A percentile compares a stretch with the other conserved stretches of the same genome.
phyloP scores from a whole-genome alignment of 92 coral and sea anemone species.

The Phenganax stokvisi region DNA sequence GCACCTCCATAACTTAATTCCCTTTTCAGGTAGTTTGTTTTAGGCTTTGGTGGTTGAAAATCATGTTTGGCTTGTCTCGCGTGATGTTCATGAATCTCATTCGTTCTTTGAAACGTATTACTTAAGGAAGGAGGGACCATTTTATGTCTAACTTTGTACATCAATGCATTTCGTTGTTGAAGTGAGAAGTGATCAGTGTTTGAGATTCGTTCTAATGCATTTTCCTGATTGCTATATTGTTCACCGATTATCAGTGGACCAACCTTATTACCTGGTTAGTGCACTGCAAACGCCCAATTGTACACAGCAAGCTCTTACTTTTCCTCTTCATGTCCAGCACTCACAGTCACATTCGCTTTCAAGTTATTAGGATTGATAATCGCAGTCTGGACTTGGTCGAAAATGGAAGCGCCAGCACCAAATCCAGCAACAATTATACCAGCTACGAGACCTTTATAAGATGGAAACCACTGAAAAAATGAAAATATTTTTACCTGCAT shows the following conservation, averaged over 20 bases:
- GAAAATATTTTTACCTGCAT: not conserved
- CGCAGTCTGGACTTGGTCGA: constrained; percentile 30
- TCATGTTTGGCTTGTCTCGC: no score
- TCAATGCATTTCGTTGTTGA: no score
- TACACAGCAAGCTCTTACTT: constrained; percentile 1
- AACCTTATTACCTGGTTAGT: not conserved
- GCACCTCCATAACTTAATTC: no score
- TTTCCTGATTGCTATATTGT: no score
- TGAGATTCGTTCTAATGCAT: no score
- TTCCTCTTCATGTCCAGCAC: not conserved
- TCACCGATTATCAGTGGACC: not conserved
- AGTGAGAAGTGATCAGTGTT: no score
- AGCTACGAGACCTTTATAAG: constrained; percentile 19
- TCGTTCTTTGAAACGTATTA: no score
- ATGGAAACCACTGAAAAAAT: constrained; percentile 31
- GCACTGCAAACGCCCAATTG: not conserved
- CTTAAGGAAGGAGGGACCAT: no score
- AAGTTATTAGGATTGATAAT: constrained; percentile 21
- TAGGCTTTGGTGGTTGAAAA: no score
- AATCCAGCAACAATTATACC: constrained; percentile 33
- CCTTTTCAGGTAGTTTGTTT: no score
- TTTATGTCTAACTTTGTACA: no score
- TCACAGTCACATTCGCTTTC: constrained; percentile 20
- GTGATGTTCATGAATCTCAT: no score
- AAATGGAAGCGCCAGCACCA: constrained; percentile 31